phyloP scores from a whole-genome alignment of 2,888 invertebrate genomes.

The Eupithecia exiguata region DNA sequence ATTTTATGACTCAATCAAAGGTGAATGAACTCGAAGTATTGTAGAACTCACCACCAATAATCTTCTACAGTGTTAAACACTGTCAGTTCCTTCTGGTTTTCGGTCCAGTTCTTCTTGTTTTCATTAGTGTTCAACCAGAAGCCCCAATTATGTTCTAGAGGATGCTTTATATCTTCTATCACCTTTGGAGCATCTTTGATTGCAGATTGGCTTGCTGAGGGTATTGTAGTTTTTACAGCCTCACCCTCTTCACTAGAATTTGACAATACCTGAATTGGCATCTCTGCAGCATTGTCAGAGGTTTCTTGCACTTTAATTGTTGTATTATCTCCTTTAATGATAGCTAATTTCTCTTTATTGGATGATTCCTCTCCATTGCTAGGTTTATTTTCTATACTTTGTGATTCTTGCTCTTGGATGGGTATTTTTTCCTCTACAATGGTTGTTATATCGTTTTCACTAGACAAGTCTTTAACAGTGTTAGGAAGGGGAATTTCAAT shows the following conservation, averaged over 20 bases:
- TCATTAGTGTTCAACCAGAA: slow-evolving; percentile 95
- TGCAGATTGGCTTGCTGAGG: too few species aligned
- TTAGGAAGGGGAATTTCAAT: neutral
- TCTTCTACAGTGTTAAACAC: slow-evolving; percentile 97
- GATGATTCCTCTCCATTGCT: neutral
- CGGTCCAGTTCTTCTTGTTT: slow-evolving; percentile 94
- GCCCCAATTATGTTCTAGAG: slow-evolving; percentile 95
- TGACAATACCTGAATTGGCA: slow-evolving; percentile 9
- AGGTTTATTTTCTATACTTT: neutral
- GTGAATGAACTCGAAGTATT: neutral
- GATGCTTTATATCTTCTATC: slow-evolving; percentile 86
- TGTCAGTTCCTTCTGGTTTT: slow-evolving; percentile 93
- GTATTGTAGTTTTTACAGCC: neutral
- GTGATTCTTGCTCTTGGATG: neutral
- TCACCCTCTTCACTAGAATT: neutral
- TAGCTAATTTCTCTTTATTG: neutral
- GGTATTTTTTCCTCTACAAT: neutral
- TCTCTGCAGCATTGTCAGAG: neutral
- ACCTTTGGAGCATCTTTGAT: neutral
- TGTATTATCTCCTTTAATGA: neutral
- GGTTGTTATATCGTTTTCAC: neutral
- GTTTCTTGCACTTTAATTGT: neutral
- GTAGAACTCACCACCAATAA: slow-evolving; percentile 93
- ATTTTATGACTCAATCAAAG: neutral
- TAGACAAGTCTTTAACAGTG: neutral